A percentile compares a stretch with the other conserved stretches of the same genome.
Evolutionary conservation across 23 tunicate species (phyloP).

Genomic region (Phallusia fumigata): DNA sequence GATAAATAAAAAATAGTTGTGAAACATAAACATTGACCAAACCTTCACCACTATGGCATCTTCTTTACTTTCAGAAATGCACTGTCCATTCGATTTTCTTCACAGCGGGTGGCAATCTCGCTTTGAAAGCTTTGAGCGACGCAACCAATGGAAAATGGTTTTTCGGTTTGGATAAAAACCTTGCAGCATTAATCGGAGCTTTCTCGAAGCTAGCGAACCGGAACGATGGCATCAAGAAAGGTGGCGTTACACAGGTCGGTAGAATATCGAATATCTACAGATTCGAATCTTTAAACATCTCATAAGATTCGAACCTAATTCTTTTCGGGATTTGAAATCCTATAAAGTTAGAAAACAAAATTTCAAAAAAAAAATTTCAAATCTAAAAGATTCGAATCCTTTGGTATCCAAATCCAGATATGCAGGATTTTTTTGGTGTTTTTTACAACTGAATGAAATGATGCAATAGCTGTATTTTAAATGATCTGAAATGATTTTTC

Average conservation of each 20-base stretch:
- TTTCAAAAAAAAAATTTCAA: no score
- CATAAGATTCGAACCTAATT: neutral
- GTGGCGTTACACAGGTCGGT: neutral
- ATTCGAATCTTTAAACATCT: neutral
- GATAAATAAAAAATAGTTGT: neutral
- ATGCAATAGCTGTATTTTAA: no score
- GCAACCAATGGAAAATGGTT: conserved; percentile 12
- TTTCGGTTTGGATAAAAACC: conserved; percentile 6
- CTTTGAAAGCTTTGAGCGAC: neutral
- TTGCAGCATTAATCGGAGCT: neutral
- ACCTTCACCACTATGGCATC: no score
- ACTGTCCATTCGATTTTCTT: conserved; percentile 17
- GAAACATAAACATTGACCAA: no score
- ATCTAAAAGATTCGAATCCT: no score
- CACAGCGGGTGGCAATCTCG: neutral
- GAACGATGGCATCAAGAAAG: conserved; percentile 1
- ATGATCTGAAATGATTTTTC: no score
- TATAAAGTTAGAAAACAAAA: no score
- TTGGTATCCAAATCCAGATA: no score
- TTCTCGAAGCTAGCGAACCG: neutral
- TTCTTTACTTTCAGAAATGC: neutral
- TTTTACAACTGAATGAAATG: no score
- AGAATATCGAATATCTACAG: no score
- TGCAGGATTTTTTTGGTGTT: no score
- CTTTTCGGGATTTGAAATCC: neutral